A percentile compares a stretch with the other conserved stretches of the same genome.
phyloP scores from a whole-genome alignment of 2,113 vertebrate species.

The Pygathrix nemaeus region DNA sequence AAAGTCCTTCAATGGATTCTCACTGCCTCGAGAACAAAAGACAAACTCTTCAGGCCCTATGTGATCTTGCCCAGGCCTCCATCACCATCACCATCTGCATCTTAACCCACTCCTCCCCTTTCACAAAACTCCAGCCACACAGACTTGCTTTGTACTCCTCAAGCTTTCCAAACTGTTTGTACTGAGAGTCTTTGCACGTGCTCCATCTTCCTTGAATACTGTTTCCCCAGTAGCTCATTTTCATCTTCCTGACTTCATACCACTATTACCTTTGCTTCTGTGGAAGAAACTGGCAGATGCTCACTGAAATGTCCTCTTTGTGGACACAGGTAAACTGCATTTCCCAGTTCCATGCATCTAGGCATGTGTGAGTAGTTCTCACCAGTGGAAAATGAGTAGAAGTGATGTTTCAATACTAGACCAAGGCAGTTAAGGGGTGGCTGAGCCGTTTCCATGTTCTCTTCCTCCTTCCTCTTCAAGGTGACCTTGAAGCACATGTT shows the following conservation, averaged over 20 bases:
- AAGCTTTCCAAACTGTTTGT: not conserved
- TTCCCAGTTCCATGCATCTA: not conserved
- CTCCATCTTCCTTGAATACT: not conserved
- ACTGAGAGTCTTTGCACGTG: not conserved
- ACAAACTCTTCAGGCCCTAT: not conserved
- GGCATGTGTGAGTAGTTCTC: not conserved
- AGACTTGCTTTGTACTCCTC: not conserved
- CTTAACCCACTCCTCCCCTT: not conserved
- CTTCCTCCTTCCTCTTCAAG: not conserved
- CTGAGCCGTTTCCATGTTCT: not conserved
- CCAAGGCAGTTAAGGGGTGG: not conserved
- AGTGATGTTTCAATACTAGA: not conserved
- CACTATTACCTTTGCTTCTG: not conserved
- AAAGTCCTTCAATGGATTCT: slow-evolving; percentile 37
- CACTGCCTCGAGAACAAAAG: slow-evolving; percentile 43
- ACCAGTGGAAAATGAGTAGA: not conserved
- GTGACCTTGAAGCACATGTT: slow-evolving; percentile 19
- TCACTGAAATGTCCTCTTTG: not conserved
- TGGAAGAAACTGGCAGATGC: not conserved
- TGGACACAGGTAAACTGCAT: not conserved
- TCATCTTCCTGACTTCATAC: not conserved
- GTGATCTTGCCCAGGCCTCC: not conserved
- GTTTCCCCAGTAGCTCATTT: not conserved
- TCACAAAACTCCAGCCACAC: not conserved
- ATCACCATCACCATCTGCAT: not conserved